A percentile compares a stretch with the other conserved stretches of the same genome.
Evolutionary conservation across 2,888 invertebrate genomes (phyloP).

Genomic region (Acrocyrtus sp.): DNA sequence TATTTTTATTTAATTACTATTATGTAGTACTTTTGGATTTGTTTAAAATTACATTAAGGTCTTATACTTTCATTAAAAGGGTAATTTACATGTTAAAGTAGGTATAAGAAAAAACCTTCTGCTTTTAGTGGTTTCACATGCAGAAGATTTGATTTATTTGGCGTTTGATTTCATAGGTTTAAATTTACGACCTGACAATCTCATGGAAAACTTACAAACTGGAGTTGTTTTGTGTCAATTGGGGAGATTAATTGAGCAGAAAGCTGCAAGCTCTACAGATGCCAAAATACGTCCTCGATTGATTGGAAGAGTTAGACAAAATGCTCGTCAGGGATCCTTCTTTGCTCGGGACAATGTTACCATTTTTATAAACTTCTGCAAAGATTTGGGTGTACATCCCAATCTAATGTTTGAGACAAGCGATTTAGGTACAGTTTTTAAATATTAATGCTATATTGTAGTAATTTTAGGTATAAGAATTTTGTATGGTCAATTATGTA

Average conservation of each 20-base stretch:
- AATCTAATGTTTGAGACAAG: conserved; percentile 91
- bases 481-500: too few relatives aligned
- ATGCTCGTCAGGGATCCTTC: conserved; percentile 85
- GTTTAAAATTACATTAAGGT: conserved; percentile 1
- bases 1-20: too few relatives aligned
- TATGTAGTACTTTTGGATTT: background rate
- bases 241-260: conserved; percentile 81
- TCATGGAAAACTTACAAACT: conserved; percentile 84
- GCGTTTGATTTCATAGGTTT: conserved; percentile 34
- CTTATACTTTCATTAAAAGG: too few relatives aligned
- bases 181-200: conserved; percentile 72
- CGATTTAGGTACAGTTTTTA: conserved; percentile 85
- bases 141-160: background rate
- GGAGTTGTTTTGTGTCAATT: conserved; percentile 85
- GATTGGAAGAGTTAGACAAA: conserved; percentile 82
- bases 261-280: conserved; percentile 75
- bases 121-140: too few relatives aligned
- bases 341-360: conserved; percentile 90
- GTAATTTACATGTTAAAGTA: too few relatives aligned
- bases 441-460: conserved; percentile 56
- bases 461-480: too few relatives aligned
- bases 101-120: too few relatives aligned
- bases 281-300: conserved; percentile 74
- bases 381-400: conserved; percentile 85
- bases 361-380: conserved; percentile 88